Base-by-base conservation (phyloP, 2,888 invertebrate genomes). In the Leucoptera coffeella region DNA sequence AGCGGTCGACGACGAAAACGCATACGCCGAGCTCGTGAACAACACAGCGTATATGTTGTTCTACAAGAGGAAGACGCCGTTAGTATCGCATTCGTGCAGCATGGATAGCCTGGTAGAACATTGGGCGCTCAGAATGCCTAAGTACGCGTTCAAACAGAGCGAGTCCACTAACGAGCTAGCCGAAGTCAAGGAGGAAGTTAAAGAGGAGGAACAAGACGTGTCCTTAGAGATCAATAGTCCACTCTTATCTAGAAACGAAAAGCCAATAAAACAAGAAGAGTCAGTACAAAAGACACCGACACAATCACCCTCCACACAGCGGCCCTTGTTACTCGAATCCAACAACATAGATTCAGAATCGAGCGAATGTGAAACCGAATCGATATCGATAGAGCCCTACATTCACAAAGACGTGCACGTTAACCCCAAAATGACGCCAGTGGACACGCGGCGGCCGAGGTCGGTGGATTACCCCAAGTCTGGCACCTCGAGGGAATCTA, bases 31-130 rank as follows among this genome's bases (percentile, higher is more conserved):
- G 37, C 77, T 95, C 21, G 85, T 93, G 4, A 90, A 90, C 37
- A 85, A 87, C 41, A 85, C 91, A 29, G 95, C 95, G 1, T 96
- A 96, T 45, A 90, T 96, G 72, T 65, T 96, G 14, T 96, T 96
- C 56, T 96, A 96, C 56, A 90, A 87, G 50, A 78, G 85, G 31
- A 77, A 87, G 35, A 58, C 46, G 30, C 61, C 65, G 2, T 47
- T 36, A 20, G 58, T 67, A 9, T 45, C 54, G 2, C 73, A 65
- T 35, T 77, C 81, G 2, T 80, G 79, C 10, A 82, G 83, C 30
- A 78, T 80, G 0, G 80, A 80, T 17, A 82, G 82, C 1, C 76
- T 75, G 4, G 60, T 64, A 28, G 86, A 83, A 32, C 89, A 90
- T 47, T 90, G 90, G 90, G 84, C 88, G 9, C 75, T 83, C 10